Conservation (phyloP, 2,888 invertebrate genomes). For the Heteromurus nitidus region DNA sequence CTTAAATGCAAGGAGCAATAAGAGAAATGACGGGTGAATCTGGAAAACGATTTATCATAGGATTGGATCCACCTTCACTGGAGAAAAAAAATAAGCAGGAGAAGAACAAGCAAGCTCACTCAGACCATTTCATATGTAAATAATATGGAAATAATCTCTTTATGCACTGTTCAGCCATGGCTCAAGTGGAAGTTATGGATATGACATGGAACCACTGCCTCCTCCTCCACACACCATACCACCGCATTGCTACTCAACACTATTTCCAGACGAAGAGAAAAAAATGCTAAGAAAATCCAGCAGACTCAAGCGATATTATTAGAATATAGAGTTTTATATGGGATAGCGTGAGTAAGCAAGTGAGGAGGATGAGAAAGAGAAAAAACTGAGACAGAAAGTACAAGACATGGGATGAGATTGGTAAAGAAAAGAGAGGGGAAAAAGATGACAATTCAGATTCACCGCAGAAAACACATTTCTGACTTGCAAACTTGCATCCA, state of each 20-base stretch:
- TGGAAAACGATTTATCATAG: constrained; percentile 54
- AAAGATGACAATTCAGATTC: constrained; percentile 54
- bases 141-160: constrained; percentile 72
- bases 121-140: constrained; percentile 68
- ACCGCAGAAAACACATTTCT: constrained; percentile 31
- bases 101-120: constrained; percentile 12
- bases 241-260: too few relatives aligned
- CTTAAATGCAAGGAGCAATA: constrained; percentile 15
- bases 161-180: constrained; percentile 61
- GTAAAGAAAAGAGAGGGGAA: constrained; percentile 29
- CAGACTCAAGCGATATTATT: too few relatives aligned
- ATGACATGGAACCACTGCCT: constrained; percentile 27
- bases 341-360: neutral
- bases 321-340: neutral
- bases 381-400: neutral
- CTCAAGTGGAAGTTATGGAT: constrained; percentile 48
- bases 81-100: constrained; percentile 24
- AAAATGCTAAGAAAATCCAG: neutral
- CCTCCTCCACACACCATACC: neutral
- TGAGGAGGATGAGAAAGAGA: neutral
- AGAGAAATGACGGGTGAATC: constrained; percentile 52
- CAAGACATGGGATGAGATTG: neutral
- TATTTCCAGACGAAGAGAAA: too few relatives aligned
- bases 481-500: too few relatives aligned
- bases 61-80: constrained; percentile 25